Evolutionary conservation across 2,113 vertebrate genomes (phyloP).

Genomic region (Poeciliopsis occidentalis): DNA sequence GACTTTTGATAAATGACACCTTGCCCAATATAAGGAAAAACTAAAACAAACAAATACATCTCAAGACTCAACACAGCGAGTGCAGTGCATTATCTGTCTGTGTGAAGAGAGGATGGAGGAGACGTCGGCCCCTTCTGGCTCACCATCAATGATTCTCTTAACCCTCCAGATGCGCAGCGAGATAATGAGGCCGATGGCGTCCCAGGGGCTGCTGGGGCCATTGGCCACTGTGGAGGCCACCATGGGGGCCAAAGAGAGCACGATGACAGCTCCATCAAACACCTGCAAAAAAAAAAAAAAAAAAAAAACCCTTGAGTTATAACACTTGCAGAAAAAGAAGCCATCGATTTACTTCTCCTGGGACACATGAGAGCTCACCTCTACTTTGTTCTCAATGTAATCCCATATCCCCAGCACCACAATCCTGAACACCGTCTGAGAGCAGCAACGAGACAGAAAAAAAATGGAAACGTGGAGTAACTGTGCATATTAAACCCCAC

Average conservation of each 20-base stretch:
- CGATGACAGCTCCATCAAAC: conserved; percentile 96
- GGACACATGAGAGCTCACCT: conserved; percentile 84
- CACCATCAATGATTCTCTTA: conserved; percentile 97
- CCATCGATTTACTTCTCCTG: conserved; percentile 42
- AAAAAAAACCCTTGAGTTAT: conserved; percentile 29
- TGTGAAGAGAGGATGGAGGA: conserved; percentile 58
- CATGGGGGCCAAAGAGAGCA: conserved; percentile 98
- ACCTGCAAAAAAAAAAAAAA: conserved; percentile 78
- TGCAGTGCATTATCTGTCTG: background rate
- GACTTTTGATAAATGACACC: background rate
- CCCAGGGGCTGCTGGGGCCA: conserved; percentile 97
- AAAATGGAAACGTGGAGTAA: conserved; percentile 9
- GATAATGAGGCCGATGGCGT: conserved; percentile 98
- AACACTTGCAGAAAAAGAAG: conserved; percentile 65
- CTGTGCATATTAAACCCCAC: too few relatives aligned
- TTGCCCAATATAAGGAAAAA: too few relatives aligned
- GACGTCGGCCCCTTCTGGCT: conserved; percentile 63
- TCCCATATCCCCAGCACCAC: conserved; percentile 98
- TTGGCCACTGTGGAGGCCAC: conserved; percentile 99
- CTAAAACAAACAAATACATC: background rate
- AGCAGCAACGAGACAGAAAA: conserved; percentile 40
- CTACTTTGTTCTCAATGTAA: conserved; percentile 99
- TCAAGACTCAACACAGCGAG: background rate
- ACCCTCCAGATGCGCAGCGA: conserved; percentile 96
- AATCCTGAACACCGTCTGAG: conserved; percentile 94